Conservation (phyloP, 2,113 vertebrate species). For the Balaeniceps rex region DNA sequence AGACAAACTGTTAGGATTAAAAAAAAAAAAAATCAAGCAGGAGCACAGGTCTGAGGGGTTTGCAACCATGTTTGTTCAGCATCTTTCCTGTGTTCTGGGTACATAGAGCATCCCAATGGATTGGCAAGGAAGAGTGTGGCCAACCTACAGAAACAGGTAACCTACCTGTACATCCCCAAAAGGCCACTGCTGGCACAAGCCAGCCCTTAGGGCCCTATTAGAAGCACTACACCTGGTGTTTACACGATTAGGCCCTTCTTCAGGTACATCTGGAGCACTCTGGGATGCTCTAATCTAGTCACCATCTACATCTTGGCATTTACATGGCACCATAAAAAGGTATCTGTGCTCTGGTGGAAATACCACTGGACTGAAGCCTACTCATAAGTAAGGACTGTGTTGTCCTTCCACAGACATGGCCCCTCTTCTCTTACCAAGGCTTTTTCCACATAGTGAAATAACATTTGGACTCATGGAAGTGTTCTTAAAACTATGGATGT, state of each 20-base stretch:
- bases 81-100: background rate
- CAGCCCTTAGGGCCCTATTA: background rate
- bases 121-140: background rate
- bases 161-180: background rate
- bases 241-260: background rate
- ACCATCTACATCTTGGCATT: background rate
- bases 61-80: background rate
- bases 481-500: background rate
- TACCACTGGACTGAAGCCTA: background rate
- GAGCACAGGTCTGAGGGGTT: background rate
- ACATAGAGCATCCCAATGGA: background rate
- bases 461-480: background rate
- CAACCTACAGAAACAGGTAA: background rate
- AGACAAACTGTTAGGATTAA: background rate
- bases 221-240: background rate
- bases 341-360: background rate
- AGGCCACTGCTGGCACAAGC: background rate
- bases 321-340: background rate
- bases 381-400: background rate
- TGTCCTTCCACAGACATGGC: background rate
- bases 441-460: background rate
- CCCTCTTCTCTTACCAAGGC: background rate
- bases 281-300: background rate
- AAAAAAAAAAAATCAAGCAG: background rate
- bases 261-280: background rate